Base-by-base conservation (phyloP, 2,113 vertebrate species). In the Uria lomvia region DNA sequence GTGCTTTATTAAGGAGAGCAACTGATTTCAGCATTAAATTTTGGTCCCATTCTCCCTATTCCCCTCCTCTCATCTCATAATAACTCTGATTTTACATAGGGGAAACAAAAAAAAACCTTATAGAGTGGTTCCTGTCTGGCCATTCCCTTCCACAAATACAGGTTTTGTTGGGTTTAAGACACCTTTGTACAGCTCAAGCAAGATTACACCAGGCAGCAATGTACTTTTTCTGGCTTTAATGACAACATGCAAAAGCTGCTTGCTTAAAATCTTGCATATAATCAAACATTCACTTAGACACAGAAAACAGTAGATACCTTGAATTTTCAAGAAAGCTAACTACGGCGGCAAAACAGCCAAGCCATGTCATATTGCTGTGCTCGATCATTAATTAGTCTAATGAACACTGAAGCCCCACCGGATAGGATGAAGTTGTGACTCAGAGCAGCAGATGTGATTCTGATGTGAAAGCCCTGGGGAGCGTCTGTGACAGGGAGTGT, bases 361-460 rank as follows among this genome's bases (percentile, higher is more conserved):
- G 40, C 38, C 66, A 95, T 85, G 86, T 76, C 49, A 79, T 17
- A 66, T 7, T 82, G 83, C 73, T 88, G 82, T 65, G 70, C 24
- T 82, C 8, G 3, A 89, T 43, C 76, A 72, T 87, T 94, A 94
- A 96, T 94, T 94, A 96, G 66, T 65, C 66, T 85, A 97, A 97
- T 82, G 92, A 97, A 94, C 80, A 87, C 50, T 66, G 80, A 92
- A 89, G 84, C 62, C 24, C 38, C 45, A 76, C 4, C 36, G 78
- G 49, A 87, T 27, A 85, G 36, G 62, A 92, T 72, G 73, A 85
- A 96, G 88, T 6, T 90, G 90, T 95, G 93, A 90, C 81, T 96
- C 85, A 96, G 49, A 93, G 81, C 58, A 89, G 58, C 94, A 97
- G 97, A 94, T 94, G 96, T 73, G 91, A 72, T 47, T 92, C 70